A percentile compares a stretch with the other conserved stretches of the same genome.
Evolutionary conservation across 2,797 vertebrate genomes (phyloP).

Genomic region (Urosaurus nigricauda): DNA sequence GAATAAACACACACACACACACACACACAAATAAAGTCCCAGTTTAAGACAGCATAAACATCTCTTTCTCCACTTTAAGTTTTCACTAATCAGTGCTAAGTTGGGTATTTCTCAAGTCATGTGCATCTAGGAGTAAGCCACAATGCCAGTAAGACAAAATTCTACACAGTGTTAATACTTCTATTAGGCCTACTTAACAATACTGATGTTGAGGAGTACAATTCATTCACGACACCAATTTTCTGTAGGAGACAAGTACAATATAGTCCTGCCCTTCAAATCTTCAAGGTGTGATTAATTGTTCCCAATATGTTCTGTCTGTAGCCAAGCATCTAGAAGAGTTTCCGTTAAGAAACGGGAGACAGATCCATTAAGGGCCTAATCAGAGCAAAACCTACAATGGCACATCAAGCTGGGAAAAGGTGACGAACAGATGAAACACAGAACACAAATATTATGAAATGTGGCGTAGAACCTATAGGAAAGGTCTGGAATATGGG

Average conservation of each 20-base stretch:
- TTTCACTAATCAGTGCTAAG: too few species aligned
- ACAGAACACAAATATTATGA: not conserved
- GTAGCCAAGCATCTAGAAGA: not conserved
- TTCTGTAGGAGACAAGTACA: not conserved
- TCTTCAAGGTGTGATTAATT: slow-evolving; percentile 15
- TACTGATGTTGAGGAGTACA: not conserved
- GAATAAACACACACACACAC: too few species aligned
- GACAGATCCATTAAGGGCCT: not conserved
- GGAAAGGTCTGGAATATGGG: too few species aligned
- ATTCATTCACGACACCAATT: slow-evolving; percentile 11
- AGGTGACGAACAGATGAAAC: not conserved
- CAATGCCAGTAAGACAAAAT: too few species aligned
- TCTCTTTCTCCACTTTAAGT: too few species aligned
- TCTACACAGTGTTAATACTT: too few species aligned
- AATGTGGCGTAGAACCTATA: not conserved
- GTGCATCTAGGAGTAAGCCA: too few species aligned
- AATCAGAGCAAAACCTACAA: not conserved
- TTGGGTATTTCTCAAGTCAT: too few species aligned
- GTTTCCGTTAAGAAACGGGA: not conserved
- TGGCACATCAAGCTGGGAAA: not conserved
- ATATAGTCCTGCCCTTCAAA: slow-evolving; percentile 19
- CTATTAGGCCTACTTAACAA: too few species aligned
- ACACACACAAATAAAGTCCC: too few species aligned
- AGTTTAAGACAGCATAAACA: too few species aligned
- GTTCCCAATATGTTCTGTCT: not conserved